Conservation (phyloP, 1,140 invertebrate species). For the Schlechtendalia chinensis region DNA sequence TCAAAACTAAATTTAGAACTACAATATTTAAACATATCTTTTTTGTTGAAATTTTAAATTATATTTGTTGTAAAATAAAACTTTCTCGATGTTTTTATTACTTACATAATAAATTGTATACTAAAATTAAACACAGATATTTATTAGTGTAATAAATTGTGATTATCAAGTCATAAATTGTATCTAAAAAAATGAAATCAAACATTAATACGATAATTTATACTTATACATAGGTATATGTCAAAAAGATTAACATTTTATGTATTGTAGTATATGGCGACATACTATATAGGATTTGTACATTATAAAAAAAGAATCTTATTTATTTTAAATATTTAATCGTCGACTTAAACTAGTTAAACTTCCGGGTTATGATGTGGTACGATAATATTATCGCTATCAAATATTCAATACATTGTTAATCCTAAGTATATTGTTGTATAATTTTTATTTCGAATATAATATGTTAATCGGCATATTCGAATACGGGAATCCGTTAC, state of each 20-base stretch:
- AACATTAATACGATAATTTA: background rate
- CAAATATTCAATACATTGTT: background rate
- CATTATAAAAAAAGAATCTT: background rate
- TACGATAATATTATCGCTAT: background rate
- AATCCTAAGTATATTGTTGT: background rate
- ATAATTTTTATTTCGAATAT: background rate
- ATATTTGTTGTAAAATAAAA: too few species aligned
- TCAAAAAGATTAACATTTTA: constrained; percentile 23
- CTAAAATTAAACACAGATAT: too few species aligned
- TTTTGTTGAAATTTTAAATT: too few species aligned
- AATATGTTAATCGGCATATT: background rate
- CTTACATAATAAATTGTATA: too few species aligned
- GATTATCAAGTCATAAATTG: constrained; percentile 3
- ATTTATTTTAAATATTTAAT: background rate
- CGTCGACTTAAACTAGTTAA: background rate
- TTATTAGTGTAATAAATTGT: background rate
- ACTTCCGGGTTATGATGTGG: background rate
- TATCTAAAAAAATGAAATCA: background rate
- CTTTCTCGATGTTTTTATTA: too few species aligned
- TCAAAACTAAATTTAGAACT: too few species aligned
- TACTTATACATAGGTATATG: too few species aligned
- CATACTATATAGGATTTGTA: background rate
- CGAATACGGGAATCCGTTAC: background rate
- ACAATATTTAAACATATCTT: too few species aligned
- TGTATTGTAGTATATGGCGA: background rate